Conservation (phyloP, 2,797 vertebrate genomes). For the Chaetodon trifasciatus region DNA sequence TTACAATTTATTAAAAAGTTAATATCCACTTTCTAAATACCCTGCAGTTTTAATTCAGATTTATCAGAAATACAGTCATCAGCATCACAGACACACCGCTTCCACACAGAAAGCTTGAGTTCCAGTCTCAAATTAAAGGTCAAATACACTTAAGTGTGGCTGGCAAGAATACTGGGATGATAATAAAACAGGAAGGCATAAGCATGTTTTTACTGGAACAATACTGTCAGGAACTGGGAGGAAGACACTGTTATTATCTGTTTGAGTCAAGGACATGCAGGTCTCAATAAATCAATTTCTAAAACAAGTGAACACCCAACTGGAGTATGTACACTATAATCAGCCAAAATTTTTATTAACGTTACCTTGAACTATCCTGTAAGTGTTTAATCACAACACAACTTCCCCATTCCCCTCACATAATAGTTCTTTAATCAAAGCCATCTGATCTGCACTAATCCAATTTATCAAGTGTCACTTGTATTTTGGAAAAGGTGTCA, state of each 20-base stretch:
- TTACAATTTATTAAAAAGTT: too few relatives aligned
- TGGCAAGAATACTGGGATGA: background rate
- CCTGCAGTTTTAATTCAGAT: too few relatives aligned
- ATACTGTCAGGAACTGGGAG: background rate
- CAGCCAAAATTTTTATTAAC: background rate
- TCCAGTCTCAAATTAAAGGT: background rate
- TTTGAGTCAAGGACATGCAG: background rate
- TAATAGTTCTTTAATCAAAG: too few relatives aligned
- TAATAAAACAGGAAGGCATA: background rate
- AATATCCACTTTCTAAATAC: background rate
- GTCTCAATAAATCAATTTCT: background rate
- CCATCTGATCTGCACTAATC: too few relatives aligned
- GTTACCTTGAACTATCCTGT: too few relatives aligned
- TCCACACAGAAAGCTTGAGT: background rate
- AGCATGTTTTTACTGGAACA: background rate
- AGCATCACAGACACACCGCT: background rate
- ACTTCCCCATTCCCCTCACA: too few relatives aligned
- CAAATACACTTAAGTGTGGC: background rate
- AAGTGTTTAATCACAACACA: too few relatives aligned
- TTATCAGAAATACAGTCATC: too few relatives aligned
- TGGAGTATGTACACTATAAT: background rate
- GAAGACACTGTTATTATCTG: background rate
- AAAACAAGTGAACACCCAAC: background rate
- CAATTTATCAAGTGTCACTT: too few relatives aligned
- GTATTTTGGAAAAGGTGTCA: too few relatives aligned